Base-by-base conservation (phyloP, 2,113 vertebrate genomes). In the Tragelaphus buxtoni region DNA sequence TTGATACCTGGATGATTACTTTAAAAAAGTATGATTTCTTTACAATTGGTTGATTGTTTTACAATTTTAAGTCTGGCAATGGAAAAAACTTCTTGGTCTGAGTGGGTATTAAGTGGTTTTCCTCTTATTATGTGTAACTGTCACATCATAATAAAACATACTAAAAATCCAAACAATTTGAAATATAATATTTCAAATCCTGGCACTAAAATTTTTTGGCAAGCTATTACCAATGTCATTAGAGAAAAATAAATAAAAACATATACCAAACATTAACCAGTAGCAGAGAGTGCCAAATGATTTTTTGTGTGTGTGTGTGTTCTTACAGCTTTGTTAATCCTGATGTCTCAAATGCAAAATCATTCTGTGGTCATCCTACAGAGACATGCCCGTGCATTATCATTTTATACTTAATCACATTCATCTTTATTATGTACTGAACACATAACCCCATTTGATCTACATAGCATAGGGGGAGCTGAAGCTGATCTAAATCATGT, bases 131-230 rank as follows among this genome's bases (percentile, higher is more conserved):
- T 55, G 20, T 63, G 9, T 17, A 7, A 56, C n/a, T 55, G 45
- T 26, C 18, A 49, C 7, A 86, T 60, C 24, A 90, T 82, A 83
- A 49, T 82, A 83, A 49, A 85, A 93, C 61, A 88, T 11, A 63
- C 83, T 91, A 63, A 79, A 83, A 79, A 28, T 56, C n/a, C 16
- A 76, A 93, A 65, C 30, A 93, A 61, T 55, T 55, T 83, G 49
- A 93, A 88, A 69, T 89, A 60, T 55, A 93, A 17, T 72, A 88
- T 32, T 83, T 39, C 7, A 79, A 79, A 84, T 58, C 11, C 28
- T 88, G n/a, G 47, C n/a, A 92, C 58, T 65, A 77, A 90, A 55
- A 32, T 77, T 91, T 58, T 93, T 93, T 93, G 58, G 87, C 30
- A 79, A 79, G 42, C 45, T 58, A 79, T 87, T 84, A 69, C 7